Base-by-base conservation (phyloP, 1,140 invertebrate species). In the Trichoplusia ni region DNA sequence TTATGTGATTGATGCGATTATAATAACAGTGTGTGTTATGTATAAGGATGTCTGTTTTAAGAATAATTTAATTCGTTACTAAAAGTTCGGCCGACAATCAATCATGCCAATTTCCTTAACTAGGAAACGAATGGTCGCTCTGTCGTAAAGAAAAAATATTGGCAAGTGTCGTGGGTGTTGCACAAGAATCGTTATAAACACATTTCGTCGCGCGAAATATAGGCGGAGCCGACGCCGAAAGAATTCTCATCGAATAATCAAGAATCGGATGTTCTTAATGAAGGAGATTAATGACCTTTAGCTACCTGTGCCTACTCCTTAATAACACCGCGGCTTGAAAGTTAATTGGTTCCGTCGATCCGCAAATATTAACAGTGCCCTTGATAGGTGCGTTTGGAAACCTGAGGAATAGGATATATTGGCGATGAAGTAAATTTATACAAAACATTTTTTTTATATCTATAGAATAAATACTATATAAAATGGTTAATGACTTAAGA, bases 161-260 rank as follows among this genome's bases (percentile, higher is more conserved):
- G 53, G 64, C 64, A 69, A 73, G 64, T 75, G 76, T 77, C 71
- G 75, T 84, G 84, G 86, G 85, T 88, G 84, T 82, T 70, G 64
- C 71, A 40, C 56, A 25, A 56, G 58, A 64, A 63, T 89, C 85
- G 82, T 88, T 89, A 87, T 88, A 84, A 84, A 83, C 73, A 82
- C 84, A 86, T 87, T 89, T 86, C 67, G 80, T 69, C 46, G 78
- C 58, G 77, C 73, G 81, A 84, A 87, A 79, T 79, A 72, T 77
- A 71, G 86, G 86, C 77, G 86, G 81, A 49, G 56, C 38, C 13
- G 47, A 44, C 19, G 51, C 54, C 42, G 67, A 25, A 47, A 27
- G 63, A 68, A 59, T 69, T 70, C 73, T 67, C 69, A 72, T 49
- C 31, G 47, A 54, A 71, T 67, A 71, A 80, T 79, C 71, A 74